Evolutionary conservation across 2,888 invertebrate genomes (phyloP).

Genomic region (Ecdyonurus torrentis): DNA sequence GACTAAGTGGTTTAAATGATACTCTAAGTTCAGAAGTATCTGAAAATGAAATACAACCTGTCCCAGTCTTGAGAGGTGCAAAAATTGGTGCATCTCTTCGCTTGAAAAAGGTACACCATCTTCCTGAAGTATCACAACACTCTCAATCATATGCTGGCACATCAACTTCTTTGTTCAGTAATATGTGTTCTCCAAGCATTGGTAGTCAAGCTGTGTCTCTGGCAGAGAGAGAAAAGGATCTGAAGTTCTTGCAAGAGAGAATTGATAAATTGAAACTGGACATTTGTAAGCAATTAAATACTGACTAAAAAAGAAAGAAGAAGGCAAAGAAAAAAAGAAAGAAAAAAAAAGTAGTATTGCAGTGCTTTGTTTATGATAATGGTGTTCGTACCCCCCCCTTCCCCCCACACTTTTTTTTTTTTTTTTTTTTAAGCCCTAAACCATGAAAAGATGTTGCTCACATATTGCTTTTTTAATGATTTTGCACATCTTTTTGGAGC

Average conservation of each 20-base stretch:
- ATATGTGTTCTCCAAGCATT: background rate
- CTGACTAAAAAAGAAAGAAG: too few relatives aligned
- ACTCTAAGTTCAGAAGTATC: background rate
- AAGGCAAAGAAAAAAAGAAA: too few relatives aligned
- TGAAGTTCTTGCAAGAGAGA: background rate
- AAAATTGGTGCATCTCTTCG: background rate
- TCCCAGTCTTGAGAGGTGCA: background rate
- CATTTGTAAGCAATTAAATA: too few relatives aligned
- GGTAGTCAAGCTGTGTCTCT: background rate
- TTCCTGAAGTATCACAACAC: background rate
- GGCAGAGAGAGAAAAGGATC: background rate
- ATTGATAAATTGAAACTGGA: background rate
- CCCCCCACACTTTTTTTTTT: too few relatives aligned
- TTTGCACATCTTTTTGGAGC: too few relatives aligned
- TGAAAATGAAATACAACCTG: background rate
- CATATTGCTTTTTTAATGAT: too few relatives aligned
- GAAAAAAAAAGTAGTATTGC: too few relatives aligned
- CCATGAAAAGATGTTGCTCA: too few relatives aligned
- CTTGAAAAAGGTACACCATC: background rate
- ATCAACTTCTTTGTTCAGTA: background rate
- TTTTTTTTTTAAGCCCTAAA: too few relatives aligned
- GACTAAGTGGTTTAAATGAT: background rate
- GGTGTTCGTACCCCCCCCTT: too few relatives aligned
- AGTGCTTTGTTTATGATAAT: too few relatives aligned
- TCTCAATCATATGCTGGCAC: background rate